Evolutionary conservation across 2,113 vertebrate genomes (phyloP).

Genomic region (Apodemus speciosus): DNA sequence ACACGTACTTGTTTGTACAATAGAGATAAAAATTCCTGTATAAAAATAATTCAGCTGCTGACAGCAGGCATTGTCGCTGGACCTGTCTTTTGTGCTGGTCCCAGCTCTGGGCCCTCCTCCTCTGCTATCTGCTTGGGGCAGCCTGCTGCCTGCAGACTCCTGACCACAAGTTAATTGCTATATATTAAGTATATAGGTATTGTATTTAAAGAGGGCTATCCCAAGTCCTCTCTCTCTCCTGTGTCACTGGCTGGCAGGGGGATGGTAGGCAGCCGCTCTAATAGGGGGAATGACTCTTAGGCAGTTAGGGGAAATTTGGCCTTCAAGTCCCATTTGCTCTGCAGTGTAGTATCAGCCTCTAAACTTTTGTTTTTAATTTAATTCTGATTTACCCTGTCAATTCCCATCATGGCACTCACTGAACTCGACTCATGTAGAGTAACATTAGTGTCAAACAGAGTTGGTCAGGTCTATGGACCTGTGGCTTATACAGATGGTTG

Average conservation of each 20-base stretch:
- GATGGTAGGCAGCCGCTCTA: constrained; percentile 53
- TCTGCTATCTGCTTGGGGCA: constrained; percentile 83
- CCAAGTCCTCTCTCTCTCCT: constrained; percentile 51
- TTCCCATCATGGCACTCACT: constrained; percentile 74
- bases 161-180: constrained; percentile 94
- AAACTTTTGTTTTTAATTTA: constrained; percentile 84
- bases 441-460: constrained; percentile 69
- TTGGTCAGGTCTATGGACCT: constrained; percentile 61
- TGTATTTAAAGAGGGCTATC: constrained; percentile 61
- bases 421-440: constrained; percentile 73
- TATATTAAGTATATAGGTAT: constrained; percentile 84
- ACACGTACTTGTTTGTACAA: constrained; percentile 93
- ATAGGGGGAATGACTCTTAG: constrained; percentile 70
- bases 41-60: constrained; percentile 92
- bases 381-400: constrained; percentile 80
- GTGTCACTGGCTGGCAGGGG: constrained; percentile 59
- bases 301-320: constrained; percentile 80
- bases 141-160: constrained; percentile 87
- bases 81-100: constrained; percentile 86
- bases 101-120: constrained; percentile 82
- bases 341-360: constrained; percentile 67
- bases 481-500: constrained; percentile 76
- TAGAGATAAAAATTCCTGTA: constrained; percentile 90
- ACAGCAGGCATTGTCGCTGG: constrained; percentile 88
- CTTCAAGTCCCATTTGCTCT: constrained; percentile 80